These are phyloP conservation scores for Charaxes varanes DNA, from an alignment of 1,140 invertebrate genomes.

Conservation along the genomic window DNA sequence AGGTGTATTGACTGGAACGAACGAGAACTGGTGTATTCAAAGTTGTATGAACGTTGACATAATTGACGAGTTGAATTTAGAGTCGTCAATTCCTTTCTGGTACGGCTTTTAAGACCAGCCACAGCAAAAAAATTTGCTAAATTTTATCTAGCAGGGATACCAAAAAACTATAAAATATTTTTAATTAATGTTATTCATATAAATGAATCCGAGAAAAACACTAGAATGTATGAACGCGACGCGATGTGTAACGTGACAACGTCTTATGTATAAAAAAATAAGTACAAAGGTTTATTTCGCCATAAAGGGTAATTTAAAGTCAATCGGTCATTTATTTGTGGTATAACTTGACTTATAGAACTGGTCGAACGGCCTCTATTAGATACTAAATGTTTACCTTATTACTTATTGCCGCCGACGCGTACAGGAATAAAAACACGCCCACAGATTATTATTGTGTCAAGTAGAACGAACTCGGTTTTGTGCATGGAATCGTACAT, in stretches of 20 bases:
- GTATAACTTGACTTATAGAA: conserved; percentile 25
- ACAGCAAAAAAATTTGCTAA: too few relatives aligned
- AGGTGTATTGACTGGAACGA: neutral
- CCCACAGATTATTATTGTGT: conserved; percentile 37
- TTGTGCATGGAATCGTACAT: conserved; percentile 23
- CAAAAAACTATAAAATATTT: too few relatives aligned
- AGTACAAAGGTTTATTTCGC: neutral
- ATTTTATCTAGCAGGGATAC: too few relatives aligned
- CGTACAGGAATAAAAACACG: conserved; percentile 55
- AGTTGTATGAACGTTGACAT: too few relatives aligned
- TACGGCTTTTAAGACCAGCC: too few relatives aligned
- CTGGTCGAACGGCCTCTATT: conserved; percentile 42
- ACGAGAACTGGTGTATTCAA: too few relatives aligned
- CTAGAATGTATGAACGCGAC: too few relatives aligned
- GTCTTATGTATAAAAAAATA: neutral
- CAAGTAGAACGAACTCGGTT: conserved; percentile 26
- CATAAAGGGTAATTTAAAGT: neutral
- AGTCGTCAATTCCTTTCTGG: too few relatives aligned
- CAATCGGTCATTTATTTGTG: conserved; percentile 7
- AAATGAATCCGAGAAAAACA: too few relatives aligned
- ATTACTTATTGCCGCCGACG: conserved; percentile 59
- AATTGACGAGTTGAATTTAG: too few relatives aligned
- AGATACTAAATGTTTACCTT: conserved; percentile 58
- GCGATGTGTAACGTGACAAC: neutral
- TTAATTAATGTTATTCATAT: too few relatives aligned